These are phyloP conservation scores for Blastobasis lacticolella DNA, from an alignment of 2,888 invertebrate species.

Conservation along the genomic window DNA sequence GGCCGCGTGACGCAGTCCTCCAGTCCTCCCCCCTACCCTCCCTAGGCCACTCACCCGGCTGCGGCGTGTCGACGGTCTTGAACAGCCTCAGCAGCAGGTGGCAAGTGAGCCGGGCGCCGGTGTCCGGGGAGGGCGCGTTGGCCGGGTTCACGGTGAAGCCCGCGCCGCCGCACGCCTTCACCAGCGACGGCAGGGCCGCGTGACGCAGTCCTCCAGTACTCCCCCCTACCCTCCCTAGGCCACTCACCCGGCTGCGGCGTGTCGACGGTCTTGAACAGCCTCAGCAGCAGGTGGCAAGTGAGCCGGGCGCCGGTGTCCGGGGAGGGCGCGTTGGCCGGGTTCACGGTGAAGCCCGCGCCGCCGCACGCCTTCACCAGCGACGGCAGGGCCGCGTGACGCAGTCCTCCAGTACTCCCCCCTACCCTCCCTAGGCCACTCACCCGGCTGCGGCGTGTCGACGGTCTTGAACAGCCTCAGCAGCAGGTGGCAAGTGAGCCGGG, in stretches of 20 bases:
- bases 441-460: constrained; percentile 90
- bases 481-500: constrained; percentile 93
- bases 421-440: no score
- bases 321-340: constrained; percentile 76
- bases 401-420: no score
- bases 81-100: constrained; percentile 92
- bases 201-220: constrained; percentile 97
- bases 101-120: constrained; percentile 95
- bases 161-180: constrained; percentile 84
- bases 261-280: constrained; percentile 93
- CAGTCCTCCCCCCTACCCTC: no score
- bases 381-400: constrained; percentile 95
- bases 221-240: no score
- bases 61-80: constrained; percentile 92
- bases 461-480: constrained; percentile 93
- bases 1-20: constrained; percentile 97
- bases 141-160: constrained; percentile 85
- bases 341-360: constrained; percentile 82
- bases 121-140: constrained; percentile 79
- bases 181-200: constrained; percentile 90
- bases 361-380: constrained; percentile 87
- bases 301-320: constrained; percentile 95
- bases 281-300: constrained; percentile 91
- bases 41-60: no score
- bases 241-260: constrained; percentile 90